A percentile compares a stretch with the other conserved stretches of the same genome.
Conservation (phyloP, 2,888 invertebrate species). For the Phragmatobia fuliginosa region DNA sequence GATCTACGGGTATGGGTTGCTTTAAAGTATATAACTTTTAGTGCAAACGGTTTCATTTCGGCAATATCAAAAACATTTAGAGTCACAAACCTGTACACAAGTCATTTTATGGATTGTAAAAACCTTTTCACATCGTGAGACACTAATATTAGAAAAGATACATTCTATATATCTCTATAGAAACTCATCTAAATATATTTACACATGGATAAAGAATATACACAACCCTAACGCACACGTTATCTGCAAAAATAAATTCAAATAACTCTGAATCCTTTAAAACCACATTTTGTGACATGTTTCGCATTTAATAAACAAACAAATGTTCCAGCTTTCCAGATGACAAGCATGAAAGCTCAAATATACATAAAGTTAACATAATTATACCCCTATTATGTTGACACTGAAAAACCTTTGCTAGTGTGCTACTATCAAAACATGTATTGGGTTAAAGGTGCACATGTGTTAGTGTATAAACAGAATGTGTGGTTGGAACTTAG, state of each 20-base stretch:
- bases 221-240: not conserved
- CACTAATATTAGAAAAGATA: too few species aligned
- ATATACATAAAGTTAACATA: conserved; percentile 7
- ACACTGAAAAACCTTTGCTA: conserved; percentile 8
- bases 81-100: too few species aligned
- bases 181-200: not conserved
- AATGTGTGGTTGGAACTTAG: not conserved
- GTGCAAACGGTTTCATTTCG: too few species aligned
- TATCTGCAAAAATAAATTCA: not conserved
- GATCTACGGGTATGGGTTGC: too few species aligned
- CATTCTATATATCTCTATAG: too few species aligned
- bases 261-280: conserved; percentile 7
- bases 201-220: not conserved
- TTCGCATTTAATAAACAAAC: conserved; percentile 5
- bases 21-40: too few species aligned
- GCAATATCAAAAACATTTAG: too few species aligned
- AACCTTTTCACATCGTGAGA: too few species aligned
- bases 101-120: too few species aligned
- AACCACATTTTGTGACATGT: not conserved
- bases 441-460: not conserved
- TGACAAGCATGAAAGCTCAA: conserved; percentile 6
- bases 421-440: not conserved
- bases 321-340: not conserved
- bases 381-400: not conserved
- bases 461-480: conserved; percentile 7